These are phyloP conservation scores for Gastrophysa polygoni DNA, from an alignment of 2,888 invertebrate genomes.

Conservation along the genomic window DNA sequence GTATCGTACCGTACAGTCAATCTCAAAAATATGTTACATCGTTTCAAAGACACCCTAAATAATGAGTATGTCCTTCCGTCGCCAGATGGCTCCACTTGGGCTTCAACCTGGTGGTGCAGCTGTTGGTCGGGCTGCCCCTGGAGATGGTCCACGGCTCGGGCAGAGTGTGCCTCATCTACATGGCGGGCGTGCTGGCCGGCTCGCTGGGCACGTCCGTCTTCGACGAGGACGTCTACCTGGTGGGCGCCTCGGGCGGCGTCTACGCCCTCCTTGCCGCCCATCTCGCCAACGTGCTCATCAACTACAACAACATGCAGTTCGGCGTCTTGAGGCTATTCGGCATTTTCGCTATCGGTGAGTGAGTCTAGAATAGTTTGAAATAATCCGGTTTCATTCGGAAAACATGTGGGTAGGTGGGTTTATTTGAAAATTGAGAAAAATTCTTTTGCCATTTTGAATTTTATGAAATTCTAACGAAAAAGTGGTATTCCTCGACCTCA, in stretches of 20 bases:
- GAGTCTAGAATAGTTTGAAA: no score
- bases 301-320: conserved; percentile 95
- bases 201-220: conserved; percentile 88
- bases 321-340: conserved; percentile 88
- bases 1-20: no score
- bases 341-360: conserved; percentile 87
- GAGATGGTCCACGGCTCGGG: conserved; percentile 96
- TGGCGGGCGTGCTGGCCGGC: conserved; percentile 90
- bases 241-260: conserved; percentile 97
- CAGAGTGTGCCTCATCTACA: conserved; percentile 86
- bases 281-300: conserved; percentile 91
- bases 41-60: no score
- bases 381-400: no score
- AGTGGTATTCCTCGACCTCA: no score
- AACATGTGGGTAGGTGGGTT: no score
- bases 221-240: conserved; percentile 92
- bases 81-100: conserved; percentile 89
- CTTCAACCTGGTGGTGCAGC: conserved; percentile 92
- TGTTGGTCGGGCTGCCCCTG: conserved; percentile 89
- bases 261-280: conserved; percentile 96
- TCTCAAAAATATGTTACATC: no score
- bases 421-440: no score
- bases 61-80: no score
- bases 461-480: no score
- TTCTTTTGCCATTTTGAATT: no score